Percentiles rank a stretch among this genome's conserved stretches.
These are phyloP conservation scores for Urosaurus nigricauda DNA, from an alignment of 2,797 vertebrate species.

Conservation along the genomic window DNA sequence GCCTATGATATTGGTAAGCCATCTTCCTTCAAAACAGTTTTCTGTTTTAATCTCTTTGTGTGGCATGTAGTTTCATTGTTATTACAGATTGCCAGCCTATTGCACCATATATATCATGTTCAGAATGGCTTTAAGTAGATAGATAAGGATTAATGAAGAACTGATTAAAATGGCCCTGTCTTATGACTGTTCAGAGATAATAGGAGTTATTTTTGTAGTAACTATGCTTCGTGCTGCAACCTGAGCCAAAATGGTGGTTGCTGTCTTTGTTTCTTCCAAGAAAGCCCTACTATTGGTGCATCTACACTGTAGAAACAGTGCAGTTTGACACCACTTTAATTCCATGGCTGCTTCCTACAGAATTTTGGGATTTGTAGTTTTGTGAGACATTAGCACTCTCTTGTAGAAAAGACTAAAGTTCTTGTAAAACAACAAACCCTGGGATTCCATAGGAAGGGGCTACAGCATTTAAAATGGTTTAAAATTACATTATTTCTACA, in stretches of 20 bases:
- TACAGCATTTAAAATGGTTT: too few relatives aligned
- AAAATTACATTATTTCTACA: too few relatives aligned
- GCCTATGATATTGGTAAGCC: constrained; percentile 93
- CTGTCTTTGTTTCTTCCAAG: too few relatives aligned
- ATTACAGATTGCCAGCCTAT: neutral
- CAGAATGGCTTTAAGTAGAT: neutral
- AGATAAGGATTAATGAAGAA: neutral
- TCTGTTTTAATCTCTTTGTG: neutral
- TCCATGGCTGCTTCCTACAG: too few relatives aligned
- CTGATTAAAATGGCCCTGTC: neutral
- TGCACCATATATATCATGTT: neutral
- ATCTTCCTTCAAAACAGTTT: neutral
- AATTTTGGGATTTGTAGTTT: too few relatives aligned
- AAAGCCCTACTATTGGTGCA: neutral
- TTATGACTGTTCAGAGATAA: neutral
- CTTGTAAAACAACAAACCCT: too few relatives aligned
- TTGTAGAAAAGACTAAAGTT: too few relatives aligned
- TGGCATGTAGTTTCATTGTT: neutral
- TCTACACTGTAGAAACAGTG: too few relatives aligned
- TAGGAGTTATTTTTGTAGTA: neutral
- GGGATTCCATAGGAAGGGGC: too few relatives aligned
- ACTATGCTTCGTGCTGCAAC: neutral
- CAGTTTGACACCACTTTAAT: too few relatives aligned
- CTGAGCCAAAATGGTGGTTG: neutral
- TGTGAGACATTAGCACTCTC: too few relatives aligned